Percentiles rank a stretch among this genome's conserved stretches.
These are phyloP conservation scores for Botia almorhae DNA, from an alignment of 2,797 vertebrate species.

Conservation along the genomic window DNA sequence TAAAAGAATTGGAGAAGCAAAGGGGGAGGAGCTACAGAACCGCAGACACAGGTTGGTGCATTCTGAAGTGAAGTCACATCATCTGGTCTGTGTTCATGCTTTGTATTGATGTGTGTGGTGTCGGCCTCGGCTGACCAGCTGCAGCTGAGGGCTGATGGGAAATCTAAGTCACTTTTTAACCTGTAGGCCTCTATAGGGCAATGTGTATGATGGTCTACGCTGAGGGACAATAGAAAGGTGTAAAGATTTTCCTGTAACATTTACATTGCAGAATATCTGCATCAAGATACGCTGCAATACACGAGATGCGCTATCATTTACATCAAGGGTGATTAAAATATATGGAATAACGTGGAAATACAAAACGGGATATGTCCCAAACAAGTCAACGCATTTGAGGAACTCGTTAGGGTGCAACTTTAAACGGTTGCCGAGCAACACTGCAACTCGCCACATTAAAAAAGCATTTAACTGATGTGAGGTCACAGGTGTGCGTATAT, in stretches of 20 bases:
- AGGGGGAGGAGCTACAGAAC: constrained; percentile 82
- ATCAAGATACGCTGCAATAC: too few species aligned
- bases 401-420: neutral
- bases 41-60: constrained; percentile 90
- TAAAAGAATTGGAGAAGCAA: constrained; percentile 74
- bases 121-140: neutral
- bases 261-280: neutral
- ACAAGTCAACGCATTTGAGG: neutral
- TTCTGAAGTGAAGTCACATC: constrained; percentile 46
- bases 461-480: too few species aligned
- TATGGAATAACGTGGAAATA: neutral
- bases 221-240: neutral
- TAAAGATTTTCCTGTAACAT: neutral
- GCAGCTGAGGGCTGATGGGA: constrained; percentile 23
- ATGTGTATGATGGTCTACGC: neutral
- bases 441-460: too few species aligned
- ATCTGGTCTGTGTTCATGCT: constrained; percentile 63
- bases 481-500: too few species aligned
- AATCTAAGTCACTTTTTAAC: constrained; percentile 36
- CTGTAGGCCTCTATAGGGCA: constrained; percentile 23
- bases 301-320: too few species aligned
- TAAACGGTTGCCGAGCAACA: neutral
- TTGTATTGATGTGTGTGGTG: constrained; percentile 40
- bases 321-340: neutral
- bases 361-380: neutral